Base-by-base conservation (phyloP, 2,113 vertebrate species). In the Chaenocephalus aceratus region DNA sequence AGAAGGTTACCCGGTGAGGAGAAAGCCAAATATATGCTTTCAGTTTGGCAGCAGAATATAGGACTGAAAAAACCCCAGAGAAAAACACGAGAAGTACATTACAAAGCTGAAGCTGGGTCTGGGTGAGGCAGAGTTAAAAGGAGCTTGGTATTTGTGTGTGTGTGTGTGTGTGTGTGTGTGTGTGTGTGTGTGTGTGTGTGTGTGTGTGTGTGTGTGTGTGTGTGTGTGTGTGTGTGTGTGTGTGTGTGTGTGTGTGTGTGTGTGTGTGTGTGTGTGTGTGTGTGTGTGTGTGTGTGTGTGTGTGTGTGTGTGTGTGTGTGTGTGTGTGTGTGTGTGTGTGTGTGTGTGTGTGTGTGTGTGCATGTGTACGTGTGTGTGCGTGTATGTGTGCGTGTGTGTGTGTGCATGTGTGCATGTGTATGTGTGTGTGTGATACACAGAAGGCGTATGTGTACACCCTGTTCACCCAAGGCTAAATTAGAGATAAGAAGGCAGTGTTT, bases 401-500 rank as follows among this genome's bases (percentile, higher is more conserved):
- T 61, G 57, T n/a, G n/a, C n/a, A n/a, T n/a, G n/a, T n/a, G n/a
- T n/a, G n/a, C n/a, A n/a, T n/a, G n/a, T n/a, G n/a, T n/a, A n/a
- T 57, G 58, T 15, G 16, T 67, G 51, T 72, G 67, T 58, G 63
- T 69, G 62, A 51, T 10, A 62, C 54, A 72, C 53, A 80, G 51
- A 66, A 72, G 61, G 21, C 23, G 52, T 72, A 18, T 48, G 62
- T 84, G 67, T 60, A 81, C 77, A 82, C 73, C 59, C 61, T 69
- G 56, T 84, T 80, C 76, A 88, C 66, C 68, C 80, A 85, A 91
- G 86, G 90, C 86, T 88, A 88, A 78, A 88, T 84, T 49, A n/a
- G 62, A 58, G 68, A 87, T 79, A 86, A 87, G 82, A 66, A 78
- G 62, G 65, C 53, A 0, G 2, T 44, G 30, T 48, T 57, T 63